These are phyloP conservation scores for Champsocephalus gunnari DNA, from an alignment of 2,797 vertebrate species.

Conservation along the genomic window DNA sequence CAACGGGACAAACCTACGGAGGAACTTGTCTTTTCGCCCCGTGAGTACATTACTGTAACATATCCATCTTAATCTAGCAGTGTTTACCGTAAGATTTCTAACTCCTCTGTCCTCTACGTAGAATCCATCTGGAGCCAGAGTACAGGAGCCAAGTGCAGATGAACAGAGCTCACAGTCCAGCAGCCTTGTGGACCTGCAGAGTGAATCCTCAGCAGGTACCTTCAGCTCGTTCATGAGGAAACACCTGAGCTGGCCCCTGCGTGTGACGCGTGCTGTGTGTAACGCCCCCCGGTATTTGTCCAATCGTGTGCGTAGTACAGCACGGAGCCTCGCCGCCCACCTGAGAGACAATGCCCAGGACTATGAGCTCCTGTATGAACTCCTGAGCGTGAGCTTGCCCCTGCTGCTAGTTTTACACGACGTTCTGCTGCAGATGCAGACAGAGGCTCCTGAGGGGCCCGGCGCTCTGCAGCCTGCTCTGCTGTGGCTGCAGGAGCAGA, in stretches of 20 bases:
- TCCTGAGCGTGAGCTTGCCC: slow-evolving; percentile 93
- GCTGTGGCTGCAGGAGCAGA: slow-evolving; percentile 85
- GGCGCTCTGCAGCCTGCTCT: slow-evolving; percentile 82
- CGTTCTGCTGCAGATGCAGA: slow-evolving; percentile 89
- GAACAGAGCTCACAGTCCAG: slow-evolving; percentile 70
- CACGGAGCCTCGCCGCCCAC: slow-evolving; percentile 84
- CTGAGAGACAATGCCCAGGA: slow-evolving; percentile 92
- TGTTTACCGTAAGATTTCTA: neutral
- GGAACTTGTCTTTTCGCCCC: slow-evolving; percentile 80
- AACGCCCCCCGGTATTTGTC: slow-evolving; percentile 86
- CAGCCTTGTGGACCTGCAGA: slow-evolving; percentile 72
- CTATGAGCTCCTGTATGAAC: slow-evolving; percentile 92
- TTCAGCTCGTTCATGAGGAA: slow-evolving; percentile 89
- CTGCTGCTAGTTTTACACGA: slow-evolving; percentile 91
- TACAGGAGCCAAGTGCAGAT: slow-evolving; percentile 67
- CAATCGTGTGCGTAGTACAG: slow-evolving; percentile 83
- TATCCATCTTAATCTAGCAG: neutral
- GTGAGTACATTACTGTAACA: slow-evolving; percentile 66
- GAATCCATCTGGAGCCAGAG: slow-evolving; percentile 72
- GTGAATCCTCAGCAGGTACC: slow-evolving; percentile 91
- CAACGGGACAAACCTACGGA: slow-evolving; percentile 85
- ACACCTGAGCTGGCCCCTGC: slow-evolving; percentile 89
- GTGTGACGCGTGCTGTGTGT: slow-evolving; percentile 87
- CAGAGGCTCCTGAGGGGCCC: slow-evolving; percentile 80
- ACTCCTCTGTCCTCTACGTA: slow-evolving; percentile 55